Evolutionary conservation across 1,140 invertebrate species (phyloP).

Genomic region (Goniozus legneri): DNA sequence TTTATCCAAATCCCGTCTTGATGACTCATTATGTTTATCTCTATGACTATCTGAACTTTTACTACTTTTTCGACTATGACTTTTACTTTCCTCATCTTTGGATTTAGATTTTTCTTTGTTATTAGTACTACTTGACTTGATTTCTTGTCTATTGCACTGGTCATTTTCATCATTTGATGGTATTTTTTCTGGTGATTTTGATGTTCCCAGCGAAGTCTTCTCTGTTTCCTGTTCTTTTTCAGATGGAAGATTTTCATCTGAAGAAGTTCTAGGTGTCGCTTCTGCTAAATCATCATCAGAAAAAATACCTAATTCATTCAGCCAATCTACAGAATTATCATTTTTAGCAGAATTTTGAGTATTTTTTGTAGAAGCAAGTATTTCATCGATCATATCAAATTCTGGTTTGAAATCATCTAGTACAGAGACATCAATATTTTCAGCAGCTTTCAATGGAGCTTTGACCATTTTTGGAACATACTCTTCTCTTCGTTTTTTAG

Average conservation of each 20-base stretch:
- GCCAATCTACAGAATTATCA: conserved; percentile 34
- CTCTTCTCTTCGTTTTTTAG: conserved; percentile 47
- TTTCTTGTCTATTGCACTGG: conserved; percentile 9
- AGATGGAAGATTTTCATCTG: too few relatives aligned
- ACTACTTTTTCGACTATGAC: conserved; percentile 4
- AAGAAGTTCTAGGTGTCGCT: too few relatives aligned
- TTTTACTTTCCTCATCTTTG: conserved; percentile 12
- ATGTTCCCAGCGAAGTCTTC: background rate
- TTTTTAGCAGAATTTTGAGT: background rate
- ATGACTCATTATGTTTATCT: too few relatives aligned
- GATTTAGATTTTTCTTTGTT: conserved; percentile 13
- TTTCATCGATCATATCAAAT: conserved; percentile 46
- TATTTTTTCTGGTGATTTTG: background rate
- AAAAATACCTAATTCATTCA: conserved; percentile 32
- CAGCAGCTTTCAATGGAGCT: conserved; percentile 33
- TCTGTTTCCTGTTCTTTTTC: conserved; percentile 1
- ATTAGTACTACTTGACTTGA: conserved; percentile 11
- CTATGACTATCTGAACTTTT: conserved; percentile 27
- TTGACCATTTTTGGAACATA: conserved; percentile 49
- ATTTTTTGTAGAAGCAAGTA: conserved; percentile 23
- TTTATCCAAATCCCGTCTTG: too few relatives aligned
- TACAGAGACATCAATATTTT: conserved; percentile 32
- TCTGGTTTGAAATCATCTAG: conserved; percentile 45
- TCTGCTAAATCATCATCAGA: conserved; percentile 44
- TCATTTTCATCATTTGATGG: conserved; percentile 10